Base-by-base conservation (phyloP, 2,888 invertebrate genomes). In the Hanleya hanleyi region DNA sequence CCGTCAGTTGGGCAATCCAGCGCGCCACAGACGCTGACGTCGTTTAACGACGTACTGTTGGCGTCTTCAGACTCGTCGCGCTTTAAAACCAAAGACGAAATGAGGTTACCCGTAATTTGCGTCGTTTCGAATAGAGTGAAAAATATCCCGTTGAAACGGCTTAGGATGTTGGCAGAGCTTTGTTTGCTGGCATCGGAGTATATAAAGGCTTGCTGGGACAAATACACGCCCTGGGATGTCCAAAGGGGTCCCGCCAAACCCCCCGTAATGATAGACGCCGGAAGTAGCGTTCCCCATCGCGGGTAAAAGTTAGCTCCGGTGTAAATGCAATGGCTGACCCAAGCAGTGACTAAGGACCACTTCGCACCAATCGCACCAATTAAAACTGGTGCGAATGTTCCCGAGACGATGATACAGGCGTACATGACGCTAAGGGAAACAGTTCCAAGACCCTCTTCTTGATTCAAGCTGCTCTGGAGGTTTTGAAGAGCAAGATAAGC, bases 401-500 rank as follows among this genome's bases (percentile, higher is more conserved):
- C 84, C 61, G 87, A 86, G n/a, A 88, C 35, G 12, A 88, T 83
- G 36, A 85, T 86, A 64, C 82, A 79, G 0, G 82, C 87, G 69
- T 88, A 86, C 67, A 88, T 75, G 57, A 81, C 83, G 18, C 86
- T 82, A 26, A 88, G 79, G 0, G 87, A 84, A 29, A 80, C 80
- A 35, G 87, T 79, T 5, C 86, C 86, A 18, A 86, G 81, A 9
- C 84, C 85, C 0, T 73, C 79, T 67, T 80, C 81, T 62, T 84
- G 81, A 74, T 88, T 84, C 36, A 88, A 73, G 65, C 85, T 84
- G 71, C 86, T 88, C 76, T 87, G 87, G 7, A 88, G 77, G 67
- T 86, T 87, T 75, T 88, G 88, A 26, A 88, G 81, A 22, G 86
- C 85, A 5, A 84, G 76, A 71, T 87, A 87, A 29, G 86, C 84